These are phyloP conservation scores for Microcebus ravelobensis DNA, from an alignment of 2,113 vertebrate species.

Conservation along the genomic window DNA sequence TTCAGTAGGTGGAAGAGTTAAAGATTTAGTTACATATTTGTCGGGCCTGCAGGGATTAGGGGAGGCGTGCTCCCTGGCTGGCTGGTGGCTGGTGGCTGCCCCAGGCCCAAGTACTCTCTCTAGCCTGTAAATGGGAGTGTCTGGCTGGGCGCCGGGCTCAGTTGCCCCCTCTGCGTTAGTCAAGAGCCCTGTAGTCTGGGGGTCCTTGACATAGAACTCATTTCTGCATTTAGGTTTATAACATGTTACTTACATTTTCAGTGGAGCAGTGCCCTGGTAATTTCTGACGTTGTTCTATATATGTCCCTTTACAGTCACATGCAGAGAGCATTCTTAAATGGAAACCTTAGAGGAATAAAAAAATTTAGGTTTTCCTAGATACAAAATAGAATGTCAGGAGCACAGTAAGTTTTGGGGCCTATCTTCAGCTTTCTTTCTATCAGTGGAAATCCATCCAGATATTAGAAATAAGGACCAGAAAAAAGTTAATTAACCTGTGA, in stretches of 20 bases:
- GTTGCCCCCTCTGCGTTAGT: not conserved
- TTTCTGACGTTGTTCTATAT: not conserved
- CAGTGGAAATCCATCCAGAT: not conserved
- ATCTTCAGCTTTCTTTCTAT: conserved; percentile 1
- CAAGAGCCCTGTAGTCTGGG: not conserved
- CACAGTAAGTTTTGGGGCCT: not conserved
- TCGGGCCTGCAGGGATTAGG: not conserved
- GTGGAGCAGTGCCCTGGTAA: not conserved
- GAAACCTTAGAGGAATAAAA: not conserved
- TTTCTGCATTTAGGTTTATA: not conserved
- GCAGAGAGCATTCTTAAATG: not conserved
- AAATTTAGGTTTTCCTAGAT: conserved; percentile 31
- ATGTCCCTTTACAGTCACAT: not conserved
- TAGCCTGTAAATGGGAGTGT: not conserved
- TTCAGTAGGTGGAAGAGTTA: not conserved
- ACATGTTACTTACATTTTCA: not conserved
- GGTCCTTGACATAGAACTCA: not conserved
- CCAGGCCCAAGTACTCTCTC: not conserved
- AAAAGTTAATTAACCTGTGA: not conserved
- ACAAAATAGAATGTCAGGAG: conserved; percentile 15
- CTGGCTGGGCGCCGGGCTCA: not conserved
- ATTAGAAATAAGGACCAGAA: conserved; percentile 31
- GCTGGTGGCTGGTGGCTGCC: not conserved
- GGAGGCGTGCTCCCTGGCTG: not conserved
- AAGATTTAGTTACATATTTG: not conserved